Conservation (phyloP, 1,140 invertebrate genomes). For the Oryctes rhinoceros region DNA sequence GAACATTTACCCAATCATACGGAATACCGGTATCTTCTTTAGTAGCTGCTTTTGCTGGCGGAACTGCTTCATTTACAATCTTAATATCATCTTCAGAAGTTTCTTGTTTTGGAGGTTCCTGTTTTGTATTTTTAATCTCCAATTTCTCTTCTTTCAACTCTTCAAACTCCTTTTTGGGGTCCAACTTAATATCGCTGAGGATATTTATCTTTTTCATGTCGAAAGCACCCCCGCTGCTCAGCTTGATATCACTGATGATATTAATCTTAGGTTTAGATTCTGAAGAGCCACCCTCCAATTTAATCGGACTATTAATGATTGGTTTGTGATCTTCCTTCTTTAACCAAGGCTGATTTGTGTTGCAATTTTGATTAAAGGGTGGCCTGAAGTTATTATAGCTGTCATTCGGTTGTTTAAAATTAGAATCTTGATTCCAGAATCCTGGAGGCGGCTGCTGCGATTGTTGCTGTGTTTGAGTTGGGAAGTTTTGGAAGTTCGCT, state of each 20-base stretch:
- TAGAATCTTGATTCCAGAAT: conserved; percentile 35
- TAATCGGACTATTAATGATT: conserved; percentile 48
- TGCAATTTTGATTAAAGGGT: conserved; percentile 43
- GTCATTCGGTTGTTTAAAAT: conserved; percentile 38
- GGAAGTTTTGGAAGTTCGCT: background rate
- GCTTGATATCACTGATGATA: conserved; percentile 60
- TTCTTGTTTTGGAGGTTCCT: conserved; percentile 55
- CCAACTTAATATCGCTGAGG: conserved; percentile 60
- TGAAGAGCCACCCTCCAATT: conserved; percentile 51
- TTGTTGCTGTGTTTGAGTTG: conserved; percentile 1
- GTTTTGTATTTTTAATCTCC: conserved; percentile 46
- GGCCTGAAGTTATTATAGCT: conserved; percentile 42
- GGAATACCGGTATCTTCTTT: conserved; percentile 82
- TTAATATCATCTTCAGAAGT: conserved; percentile 67
- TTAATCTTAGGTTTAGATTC: conserved; percentile 59
- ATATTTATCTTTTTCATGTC: conserved; percentile 58
- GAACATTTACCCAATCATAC: conserved; percentile 76
- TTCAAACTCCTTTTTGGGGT: conserved; percentile 54
- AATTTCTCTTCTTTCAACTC: conserved; percentile 51
- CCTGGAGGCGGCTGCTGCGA: background rate
- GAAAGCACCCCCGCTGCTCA: conserved; percentile 50
- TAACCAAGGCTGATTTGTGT: conserved; percentile 50
- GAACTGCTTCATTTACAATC: conserved; percentile 59
- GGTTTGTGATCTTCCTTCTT: conserved; percentile 51
- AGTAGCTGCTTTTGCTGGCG: conserved; percentile 50